Conservation (phyloP, 2,113 vertebrate species). For the Esox niger region DNA sequence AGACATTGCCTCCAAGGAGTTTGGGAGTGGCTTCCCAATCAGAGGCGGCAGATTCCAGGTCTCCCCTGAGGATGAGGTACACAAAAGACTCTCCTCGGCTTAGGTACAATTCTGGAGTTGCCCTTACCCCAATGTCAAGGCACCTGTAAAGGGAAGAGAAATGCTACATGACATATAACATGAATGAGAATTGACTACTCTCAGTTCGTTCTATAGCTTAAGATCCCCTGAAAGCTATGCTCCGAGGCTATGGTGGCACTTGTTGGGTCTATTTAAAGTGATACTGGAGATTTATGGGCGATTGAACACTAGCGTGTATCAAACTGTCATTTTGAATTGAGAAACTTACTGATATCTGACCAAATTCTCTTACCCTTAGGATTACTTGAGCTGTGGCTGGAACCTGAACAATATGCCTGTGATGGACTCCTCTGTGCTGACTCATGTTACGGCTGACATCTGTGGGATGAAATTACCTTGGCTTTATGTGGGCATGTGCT, state of each 20-base stretch:
- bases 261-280: no score
- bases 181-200: no score
- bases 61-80: conserved; percentile 88
- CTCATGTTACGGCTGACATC: conserved; percentile 94
- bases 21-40: conserved; percentile 95
- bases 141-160: no score
- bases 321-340: not conserved
- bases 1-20: conserved; percentile 96
- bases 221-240: no score
- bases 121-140: no score
- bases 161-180: no score
- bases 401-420: conserved; percentile 99
- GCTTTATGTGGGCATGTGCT: conserved; percentile 99
- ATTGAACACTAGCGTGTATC: no score
- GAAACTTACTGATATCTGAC: not conserved
- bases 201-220: no score
- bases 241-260: no score
- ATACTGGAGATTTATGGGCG: no score
- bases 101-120: no score
- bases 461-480: conserved; percentile 98
- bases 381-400: conserved; percentile 93
- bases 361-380: conserved; percentile 71
- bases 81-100: not conserved
- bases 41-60: conserved; percentile 84
- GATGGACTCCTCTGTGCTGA: conserved; percentile 91